Evolutionary conservation across 1,140 invertebrate genomes (phyloP).

Genomic region (Dufourea novaeangliae): DNA sequence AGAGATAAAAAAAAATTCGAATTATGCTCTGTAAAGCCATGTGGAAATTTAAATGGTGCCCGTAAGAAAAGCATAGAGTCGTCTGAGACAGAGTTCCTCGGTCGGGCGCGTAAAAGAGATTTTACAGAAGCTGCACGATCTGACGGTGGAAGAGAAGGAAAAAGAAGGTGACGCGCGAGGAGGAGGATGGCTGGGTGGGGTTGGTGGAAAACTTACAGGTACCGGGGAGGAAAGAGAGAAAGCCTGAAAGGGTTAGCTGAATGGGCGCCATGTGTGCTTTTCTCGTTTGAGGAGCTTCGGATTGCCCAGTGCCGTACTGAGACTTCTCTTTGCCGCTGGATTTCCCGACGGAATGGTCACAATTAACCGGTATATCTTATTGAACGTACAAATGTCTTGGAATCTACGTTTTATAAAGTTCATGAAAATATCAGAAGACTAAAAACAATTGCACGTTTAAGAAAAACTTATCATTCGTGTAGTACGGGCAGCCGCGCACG

Average conservation of each 20-base stretch:
- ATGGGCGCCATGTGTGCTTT: slow-evolving; percentile 75
- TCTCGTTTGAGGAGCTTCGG: slow-evolving; percentile 71
- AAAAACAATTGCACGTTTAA: background rate
- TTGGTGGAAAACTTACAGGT: slow-evolving; percentile 51
- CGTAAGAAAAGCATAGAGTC: slow-evolving; percentile 45
- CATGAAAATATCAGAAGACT: too few species aligned
- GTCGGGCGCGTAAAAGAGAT: slow-evolving; percentile 73
- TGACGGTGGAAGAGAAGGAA: slow-evolving; percentile 52
- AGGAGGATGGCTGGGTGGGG: slow-evolving; percentile 36
- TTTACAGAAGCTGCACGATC: slow-evolving; percentile 62
- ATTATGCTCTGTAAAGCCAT: slow-evolving; percentile 42
- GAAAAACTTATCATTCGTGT: background rate
- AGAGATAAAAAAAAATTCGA: slow-evolving; percentile 50
- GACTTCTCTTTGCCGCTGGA: slow-evolving; percentile 31
- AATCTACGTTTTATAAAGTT: background rate
- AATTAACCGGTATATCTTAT: slow-evolving; percentile 30
- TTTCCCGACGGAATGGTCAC: slow-evolving; percentile 44
- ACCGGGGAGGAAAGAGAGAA: slow-evolving; percentile 50
- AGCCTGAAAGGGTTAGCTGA: slow-evolving; percentile 76
- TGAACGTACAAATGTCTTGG: background rate
- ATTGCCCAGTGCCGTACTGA: slow-evolving; percentile 71
- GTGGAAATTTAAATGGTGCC: slow-evolving; percentile 51
- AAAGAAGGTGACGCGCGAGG: slow-evolving; percentile 45
- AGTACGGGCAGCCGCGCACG: background rate
- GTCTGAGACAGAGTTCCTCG: slow-evolving; percentile 56